These are phyloP conservation scores for Clarias gariepinus DNA, from an alignment of 2,113 vertebrate species.

Conservation along the genomic window DNA sequence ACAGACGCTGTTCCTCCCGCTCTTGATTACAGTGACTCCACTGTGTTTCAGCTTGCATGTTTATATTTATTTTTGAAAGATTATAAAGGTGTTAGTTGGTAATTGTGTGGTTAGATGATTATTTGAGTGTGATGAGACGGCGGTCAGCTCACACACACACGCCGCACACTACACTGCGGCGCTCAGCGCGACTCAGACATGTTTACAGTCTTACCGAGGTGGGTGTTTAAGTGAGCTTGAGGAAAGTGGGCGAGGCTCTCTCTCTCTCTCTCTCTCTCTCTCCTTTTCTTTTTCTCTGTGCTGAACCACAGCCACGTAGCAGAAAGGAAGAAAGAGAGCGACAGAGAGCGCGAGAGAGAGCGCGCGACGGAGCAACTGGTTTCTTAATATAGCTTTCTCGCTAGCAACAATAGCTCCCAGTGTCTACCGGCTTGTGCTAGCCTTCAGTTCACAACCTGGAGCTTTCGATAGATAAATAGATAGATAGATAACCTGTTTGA, in stretches of 20 bases:
- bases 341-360: neutral
- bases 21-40: too few species aligned
- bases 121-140: constrained; percentile 30
- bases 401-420: constrained; percentile 3
- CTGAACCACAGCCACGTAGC: constrained; percentile 57
- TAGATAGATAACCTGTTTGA: neutral
- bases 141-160: neutral
- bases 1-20: neutral
- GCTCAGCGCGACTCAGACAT: constrained; percentile 33
- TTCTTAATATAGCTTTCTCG: neutral
- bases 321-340: constrained; percentile 17
- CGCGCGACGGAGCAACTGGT: neutral
- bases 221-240: constrained; percentile 31
- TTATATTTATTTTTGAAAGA: too few species aligned
- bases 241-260: constrained; percentile 52
- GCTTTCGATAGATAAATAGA: neutral
- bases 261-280: constrained; percentile 48
- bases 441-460: neutral
- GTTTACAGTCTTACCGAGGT: constrained; percentile 29
- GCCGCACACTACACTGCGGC: neutral
- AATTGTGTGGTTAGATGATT: neutral
- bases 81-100: neutral
- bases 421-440: neutral
- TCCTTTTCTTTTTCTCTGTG: constrained; percentile 1
- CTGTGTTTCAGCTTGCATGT: neutral